Evolutionary conservation across 2,113 vertebrate species (phyloP).

Genomic region (Cranoglanis bouderius): DNA sequence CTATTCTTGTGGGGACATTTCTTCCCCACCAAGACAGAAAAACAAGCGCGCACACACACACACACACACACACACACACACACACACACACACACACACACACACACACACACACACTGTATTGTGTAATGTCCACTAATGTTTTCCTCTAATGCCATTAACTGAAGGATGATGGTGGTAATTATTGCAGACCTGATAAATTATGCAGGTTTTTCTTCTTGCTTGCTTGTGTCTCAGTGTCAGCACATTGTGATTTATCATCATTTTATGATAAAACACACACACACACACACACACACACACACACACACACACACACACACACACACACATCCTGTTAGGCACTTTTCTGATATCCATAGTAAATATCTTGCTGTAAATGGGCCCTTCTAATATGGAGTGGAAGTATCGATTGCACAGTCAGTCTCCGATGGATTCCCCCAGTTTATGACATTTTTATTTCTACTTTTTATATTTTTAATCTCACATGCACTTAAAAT

Average conservation of each 20-base stretch:
- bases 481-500: not conserved
- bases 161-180: constrained; percentile 62
- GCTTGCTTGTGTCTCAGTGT: constrained; percentile 21
- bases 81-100: not conserved
- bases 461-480: not conserved
- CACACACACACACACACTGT: constrained; percentile 6
- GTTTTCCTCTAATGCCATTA: constrained; percentile 62
- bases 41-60: no score
- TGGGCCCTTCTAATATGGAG: not conserved
- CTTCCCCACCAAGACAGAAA: not conserved
- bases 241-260: constrained; percentile 27
- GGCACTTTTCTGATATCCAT: constrained; percentile 15
- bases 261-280: not conserved
- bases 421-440: constrained; percentile 14
- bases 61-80: not conserved
- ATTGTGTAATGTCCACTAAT: constrained; percentile 52
- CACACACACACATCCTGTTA: constrained; percentile 5
- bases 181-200: constrained; percentile 62
- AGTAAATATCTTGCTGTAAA: constrained; percentile 36
- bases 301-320: not conserved
- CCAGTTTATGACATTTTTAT: not conserved
- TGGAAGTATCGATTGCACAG: constrained; percentile 3
- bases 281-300: not conserved
- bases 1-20: not conserved
- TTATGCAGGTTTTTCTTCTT: constrained; percentile 64